These are phyloP conservation scores for Gallinago media DNA, from an alignment of 2,113 vertebrate species.

Conservation along the genomic window DNA sequence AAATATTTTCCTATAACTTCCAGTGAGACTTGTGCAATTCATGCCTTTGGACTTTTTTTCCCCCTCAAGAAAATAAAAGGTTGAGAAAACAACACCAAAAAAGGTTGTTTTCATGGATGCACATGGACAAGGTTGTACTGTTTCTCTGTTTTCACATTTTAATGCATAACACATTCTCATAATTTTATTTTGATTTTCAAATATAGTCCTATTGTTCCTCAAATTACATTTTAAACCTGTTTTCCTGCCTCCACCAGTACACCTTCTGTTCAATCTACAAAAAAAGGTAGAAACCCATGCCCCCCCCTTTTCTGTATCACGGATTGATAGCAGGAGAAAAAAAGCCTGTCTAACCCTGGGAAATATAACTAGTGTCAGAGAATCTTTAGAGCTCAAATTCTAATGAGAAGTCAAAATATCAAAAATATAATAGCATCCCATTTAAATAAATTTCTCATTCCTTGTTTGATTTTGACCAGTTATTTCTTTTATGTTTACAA, in stretches of 20 bases:
- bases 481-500: not conserved
- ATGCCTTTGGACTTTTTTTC: fast-evolving
- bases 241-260: not conserved
- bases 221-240: not conserved
- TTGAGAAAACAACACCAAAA: not conserved
- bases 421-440: not conserved
- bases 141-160: not conserved
- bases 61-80: not conserved
- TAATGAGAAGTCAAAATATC: not conserved
- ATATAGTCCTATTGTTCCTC: not conserved
- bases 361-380: not conserved
- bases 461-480: not conserved
- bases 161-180: not conserved
- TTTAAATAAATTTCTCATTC: not conserved
- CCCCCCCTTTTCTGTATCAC: not conserved
- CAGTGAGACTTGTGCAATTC: not conserved
- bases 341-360: not conserved
- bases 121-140: not conserved
- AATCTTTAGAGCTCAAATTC: not conserved
- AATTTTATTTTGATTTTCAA: not conserved
- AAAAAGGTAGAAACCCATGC: not conserved
- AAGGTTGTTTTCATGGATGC: not conserved
- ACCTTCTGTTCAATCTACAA: not conserved
- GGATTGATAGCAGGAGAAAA: not conserved
- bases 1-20: not conserved